A percentile compares a stretch with the other conserved stretches of the same genome.
phyloP scores from a whole-genome alignment of 2,888 invertebrate genomes.

The Drosophila pegasa region DNA sequence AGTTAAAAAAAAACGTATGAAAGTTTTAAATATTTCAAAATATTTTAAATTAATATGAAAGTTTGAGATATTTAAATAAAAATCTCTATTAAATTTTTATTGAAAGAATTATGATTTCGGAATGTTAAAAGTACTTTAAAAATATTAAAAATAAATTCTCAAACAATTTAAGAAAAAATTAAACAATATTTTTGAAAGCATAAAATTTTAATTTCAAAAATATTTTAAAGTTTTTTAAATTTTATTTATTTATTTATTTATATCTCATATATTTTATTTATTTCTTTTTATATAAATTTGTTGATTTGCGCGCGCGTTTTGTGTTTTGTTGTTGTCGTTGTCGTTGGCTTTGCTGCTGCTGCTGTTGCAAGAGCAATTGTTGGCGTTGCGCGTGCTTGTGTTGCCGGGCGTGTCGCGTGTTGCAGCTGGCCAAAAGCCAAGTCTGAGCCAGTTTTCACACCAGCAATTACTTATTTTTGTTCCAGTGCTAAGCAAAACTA shows the following conservation, averaged over 20 bases:
- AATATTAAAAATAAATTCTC: not conserved
- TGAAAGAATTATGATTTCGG: no score
- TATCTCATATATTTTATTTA: no score
- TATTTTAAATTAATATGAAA: not conserved
- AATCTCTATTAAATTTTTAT: not conserved
- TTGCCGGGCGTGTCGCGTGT: slow-evolving; percentile 34
- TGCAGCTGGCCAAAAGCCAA: slow-evolving; percentile 30
- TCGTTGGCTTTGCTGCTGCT: slow-evolving; percentile 2
- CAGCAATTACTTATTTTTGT: slow-evolving; percentile 30
- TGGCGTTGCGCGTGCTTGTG: slow-evolving; percentile 19
- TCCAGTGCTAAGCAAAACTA: slow-evolving; percentile 43
- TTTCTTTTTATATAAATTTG: not conserved
- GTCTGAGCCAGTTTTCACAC: slow-evolving; percentile 14
- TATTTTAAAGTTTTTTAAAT: not conserved
- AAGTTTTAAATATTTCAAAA: not conserved
- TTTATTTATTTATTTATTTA: no score
- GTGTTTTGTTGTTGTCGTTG: slow-evolving; percentile 11
- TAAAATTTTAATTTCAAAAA: not conserved
- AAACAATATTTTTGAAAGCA: not conserved
- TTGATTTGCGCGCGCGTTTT: slow-evolving; percentile 21
- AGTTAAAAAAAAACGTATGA: not conserved
- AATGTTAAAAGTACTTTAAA: not conserved
- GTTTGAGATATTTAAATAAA: not conserved
- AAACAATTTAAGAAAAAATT: no score
- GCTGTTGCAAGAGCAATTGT: slow-evolving; percentile 9